Conservation (phyloP, 2,113 vertebrate genomes). For the Dryoscopus gambensis region DNA sequence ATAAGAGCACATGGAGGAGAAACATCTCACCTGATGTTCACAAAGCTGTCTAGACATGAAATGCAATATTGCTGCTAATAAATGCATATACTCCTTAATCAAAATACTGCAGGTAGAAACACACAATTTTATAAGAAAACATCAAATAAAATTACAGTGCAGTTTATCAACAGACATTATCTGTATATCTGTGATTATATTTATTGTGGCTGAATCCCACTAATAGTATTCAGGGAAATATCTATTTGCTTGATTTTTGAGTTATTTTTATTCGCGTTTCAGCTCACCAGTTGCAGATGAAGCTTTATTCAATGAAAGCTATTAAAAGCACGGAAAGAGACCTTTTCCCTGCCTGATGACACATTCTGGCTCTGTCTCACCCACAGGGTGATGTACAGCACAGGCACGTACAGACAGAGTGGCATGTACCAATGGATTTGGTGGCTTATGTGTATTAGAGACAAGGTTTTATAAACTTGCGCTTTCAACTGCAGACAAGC, state of each 20-base stretch:
- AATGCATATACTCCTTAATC: neutral
- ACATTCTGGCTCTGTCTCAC: neutral
- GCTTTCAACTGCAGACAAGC: neutral
- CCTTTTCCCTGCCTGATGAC: neutral
- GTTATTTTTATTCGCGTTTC: constrained; percentile 44
- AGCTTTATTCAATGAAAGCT: constrained; percentile 17
- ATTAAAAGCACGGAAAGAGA: neutral
- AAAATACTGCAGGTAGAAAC: constrained; percentile 32
- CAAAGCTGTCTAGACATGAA: constrained; percentile 18
- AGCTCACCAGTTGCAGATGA: constrained; percentile 25
- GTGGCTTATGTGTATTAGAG: neutral
- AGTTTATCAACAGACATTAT: constrained; percentile 51
- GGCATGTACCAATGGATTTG: neutral
- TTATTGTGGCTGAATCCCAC: constrained; percentile 46
- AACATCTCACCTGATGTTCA: neutral
- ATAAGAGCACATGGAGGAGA: neutral
- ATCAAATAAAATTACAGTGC: constrained; percentile 54
- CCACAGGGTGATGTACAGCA: neutral
- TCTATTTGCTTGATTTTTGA: constrained; percentile 65
- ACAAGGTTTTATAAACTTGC: neutral
- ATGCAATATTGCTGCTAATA: neutral
- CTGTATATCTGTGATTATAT: constrained; percentile 51
- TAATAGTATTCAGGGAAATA: constrained; percentile 53
- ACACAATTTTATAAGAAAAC: constrained; percentile 61
- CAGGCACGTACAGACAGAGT: neutral